Base-by-base conservation (phyloP, 2,888 invertebrate species). In the Drosophila parthenogenetica region DNA sequence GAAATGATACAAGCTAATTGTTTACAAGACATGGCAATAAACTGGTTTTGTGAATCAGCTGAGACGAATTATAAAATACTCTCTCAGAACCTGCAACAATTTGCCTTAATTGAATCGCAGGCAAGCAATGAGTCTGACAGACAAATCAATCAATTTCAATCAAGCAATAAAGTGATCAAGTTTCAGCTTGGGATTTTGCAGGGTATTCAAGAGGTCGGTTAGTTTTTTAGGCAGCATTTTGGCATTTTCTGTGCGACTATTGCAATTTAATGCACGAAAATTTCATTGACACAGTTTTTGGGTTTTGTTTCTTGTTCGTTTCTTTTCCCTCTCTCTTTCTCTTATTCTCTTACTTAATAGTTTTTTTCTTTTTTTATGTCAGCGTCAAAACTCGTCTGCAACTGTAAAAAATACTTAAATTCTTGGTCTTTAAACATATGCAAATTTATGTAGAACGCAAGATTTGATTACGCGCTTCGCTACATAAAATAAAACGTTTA, bases 211-310 rank as follows among this genome's bases (percentile, higher is more conserved):
- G 39, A 5, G 58, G 51, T 55, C 62, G 71, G 13, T 43, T 14
- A 32, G 13, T 8, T 8, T 14, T 10, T 22, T 13, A 50, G n/a
- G n/a, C n/a, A n/a, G n/a, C n/a, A n/a, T n/a, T 51, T 13, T 29
- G 50, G 39, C 46, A 51, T 78, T 70, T 70, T 57, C 57, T 40
- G 48, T 61, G 64, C 63, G 66, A 69, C 57, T 67, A 84, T 76
- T 84, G 83, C 79, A 79, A 69, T 79, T 68, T 69, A 68, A 72
- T 67, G 69, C 81, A 77, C 68, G 58, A 82, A 71, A 76, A 85
- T 84, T 87, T 85, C 83, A 83, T 83, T 83, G 83, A 87, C 83
- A 87, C 85, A 83, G 49, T 79, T 83, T 48, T 60, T 17, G 29
- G 37, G 51, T 50, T 55, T 54, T 54, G 19, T 46, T 29, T 54